These are phyloP conservation scores for Drosophila villosipedis DNA, from an alignment of 2,888 invertebrate genomes.

Conservation along the genomic window DNA sequence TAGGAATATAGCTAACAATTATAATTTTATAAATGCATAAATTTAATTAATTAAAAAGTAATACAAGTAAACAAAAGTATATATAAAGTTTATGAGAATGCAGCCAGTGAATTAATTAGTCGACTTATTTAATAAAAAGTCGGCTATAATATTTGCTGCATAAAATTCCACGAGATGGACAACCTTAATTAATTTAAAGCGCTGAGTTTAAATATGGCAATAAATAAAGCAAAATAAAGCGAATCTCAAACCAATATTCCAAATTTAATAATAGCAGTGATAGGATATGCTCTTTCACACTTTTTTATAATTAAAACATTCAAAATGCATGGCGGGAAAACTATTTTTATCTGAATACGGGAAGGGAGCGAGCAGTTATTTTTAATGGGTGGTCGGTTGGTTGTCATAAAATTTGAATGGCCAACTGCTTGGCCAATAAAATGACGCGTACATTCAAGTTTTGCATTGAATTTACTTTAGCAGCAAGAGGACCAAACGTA, in stretches of 20 bases:
- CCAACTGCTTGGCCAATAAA: slow-evolving; percentile 48
- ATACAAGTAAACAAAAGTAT: background rate
- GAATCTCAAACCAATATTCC: background rate
- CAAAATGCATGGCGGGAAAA: slow-evolving; percentile 24
- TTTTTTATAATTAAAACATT: background rate
- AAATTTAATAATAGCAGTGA: background rate
- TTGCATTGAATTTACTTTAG: slow-evolving; percentile 56
- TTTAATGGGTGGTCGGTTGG: background rate
- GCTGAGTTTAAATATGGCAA: background rate
- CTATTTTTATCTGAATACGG: slow-evolving; percentile 16
- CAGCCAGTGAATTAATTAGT: background rate
- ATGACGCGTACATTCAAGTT: slow-evolving; percentile 43
- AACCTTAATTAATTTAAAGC: background rate
- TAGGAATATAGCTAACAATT: background rate
- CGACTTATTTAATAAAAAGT: background rate
- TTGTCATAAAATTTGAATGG: slow-evolving; percentile 41
- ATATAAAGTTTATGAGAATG: slow-evolving; percentile 5
- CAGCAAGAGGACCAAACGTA: slow-evolving; percentile 16
- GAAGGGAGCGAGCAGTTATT: background rate
- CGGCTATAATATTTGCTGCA: slow-evolving; percentile 7
- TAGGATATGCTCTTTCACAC: too few species aligned
- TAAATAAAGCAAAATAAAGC: background rate
- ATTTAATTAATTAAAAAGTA: background rate
- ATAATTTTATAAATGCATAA: background rate
- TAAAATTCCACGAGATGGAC: background rate